These are phyloP conservation scores for Beris chalybata DNA, from an alignment of 2,888 invertebrate genomes.

Conservation along the genomic window DNA sequence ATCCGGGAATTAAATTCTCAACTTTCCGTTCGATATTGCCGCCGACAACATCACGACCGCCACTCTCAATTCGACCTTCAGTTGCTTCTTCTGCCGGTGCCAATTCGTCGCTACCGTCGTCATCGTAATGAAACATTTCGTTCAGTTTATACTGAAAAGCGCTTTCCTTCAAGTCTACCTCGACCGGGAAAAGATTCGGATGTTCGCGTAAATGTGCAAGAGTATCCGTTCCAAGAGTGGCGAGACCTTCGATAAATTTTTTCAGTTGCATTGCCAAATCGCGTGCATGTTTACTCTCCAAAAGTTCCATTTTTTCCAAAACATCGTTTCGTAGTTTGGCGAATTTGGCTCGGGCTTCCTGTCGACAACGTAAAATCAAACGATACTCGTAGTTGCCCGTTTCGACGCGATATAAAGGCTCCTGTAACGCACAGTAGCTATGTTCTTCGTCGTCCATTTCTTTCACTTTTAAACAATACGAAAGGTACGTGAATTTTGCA, in stretches of 20 bases:
- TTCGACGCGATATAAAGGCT: constrained; percentile 95
- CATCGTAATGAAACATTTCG: constrained; percentile 53
- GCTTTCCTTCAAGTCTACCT: constrained; percentile 89
- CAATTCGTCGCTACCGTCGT: constrained; percentile 36
- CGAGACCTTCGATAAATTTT: constrained; percentile 81
- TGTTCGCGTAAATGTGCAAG: constrained; percentile 74
- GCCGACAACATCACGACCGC: background rate
- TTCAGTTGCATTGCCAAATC: constrained; percentile 87
- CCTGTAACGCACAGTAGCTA: constrained; percentile 87
- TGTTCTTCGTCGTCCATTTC: constrained; percentile 99
- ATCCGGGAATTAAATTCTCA: constrained; percentile 27
- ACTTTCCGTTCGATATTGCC: constrained; percentile 36
- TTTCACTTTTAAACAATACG: constrained; percentile 98
- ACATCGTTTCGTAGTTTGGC: constrained; percentile 87
- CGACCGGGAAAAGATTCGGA: constrained; percentile 86
- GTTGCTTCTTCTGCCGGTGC: constrained; percentile 37
- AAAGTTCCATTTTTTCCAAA: constrained; percentile 91
- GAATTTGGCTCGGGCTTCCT: constrained; percentile 86
- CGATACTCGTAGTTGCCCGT: constrained; percentile 99
- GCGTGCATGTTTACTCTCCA: constrained; percentile 98
- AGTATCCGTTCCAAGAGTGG: constrained; percentile 70
- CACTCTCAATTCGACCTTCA: constrained; percentile 25
- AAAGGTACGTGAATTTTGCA: constrained; percentile 98
- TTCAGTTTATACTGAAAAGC: constrained; percentile 88
- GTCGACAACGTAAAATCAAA: constrained; percentile 91